Evolutionary conservation across 2,797 vertebrate genomes (phyloP), one percentile per base, ranked within the genome.

Genomic region (Corythornis leucogaster): DNA sequence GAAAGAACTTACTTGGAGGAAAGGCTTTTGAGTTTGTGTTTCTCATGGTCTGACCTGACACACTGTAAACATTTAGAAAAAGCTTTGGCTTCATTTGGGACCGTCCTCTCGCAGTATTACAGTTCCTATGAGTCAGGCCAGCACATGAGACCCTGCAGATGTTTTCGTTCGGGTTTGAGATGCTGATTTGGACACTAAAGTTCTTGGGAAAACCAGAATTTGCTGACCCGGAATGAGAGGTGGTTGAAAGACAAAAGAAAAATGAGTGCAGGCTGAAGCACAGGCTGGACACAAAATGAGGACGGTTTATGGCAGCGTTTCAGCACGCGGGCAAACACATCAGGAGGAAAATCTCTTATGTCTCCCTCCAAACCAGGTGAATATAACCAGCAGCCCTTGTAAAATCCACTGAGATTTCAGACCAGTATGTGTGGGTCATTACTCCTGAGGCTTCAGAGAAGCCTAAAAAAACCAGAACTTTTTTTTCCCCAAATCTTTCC

Each of bases 121-220:
- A 67, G 78, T 74, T 94, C 90, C 86, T 75, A 59, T 15, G 61
- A 76, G 81, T 67, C 10, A 24, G 92, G 76, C 84, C 22, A 16
- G 77, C 51, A 22, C 79, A 62, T 1, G 9, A 87, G 73, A 94
- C 86, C 54, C 43, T 15, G 80, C 84, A 93, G 78, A 91, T 94
- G 80, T 89, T 96, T 92, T 88, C 82, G 83, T 89, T 90, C 84
- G 66, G 77, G 64, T 94, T 93, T 85, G 87, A 97, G 89, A 76
- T 75, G 92, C 80, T 91, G 92, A 91, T 92, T 90, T 87, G 91
- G 88, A 97, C 85, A 87, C 92, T 61, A 45, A 94, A 93, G 87
- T 92, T 96, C 87, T 92, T 80, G 31, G 77, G 90, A 94, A 95
- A 93, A 78, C 28, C 92, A 80, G 80, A 80, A 95, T 89, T 69